Evolutionary conservation across 2,888 invertebrate species (phyloP).

Genomic region (Drosophila yooni): DNA sequence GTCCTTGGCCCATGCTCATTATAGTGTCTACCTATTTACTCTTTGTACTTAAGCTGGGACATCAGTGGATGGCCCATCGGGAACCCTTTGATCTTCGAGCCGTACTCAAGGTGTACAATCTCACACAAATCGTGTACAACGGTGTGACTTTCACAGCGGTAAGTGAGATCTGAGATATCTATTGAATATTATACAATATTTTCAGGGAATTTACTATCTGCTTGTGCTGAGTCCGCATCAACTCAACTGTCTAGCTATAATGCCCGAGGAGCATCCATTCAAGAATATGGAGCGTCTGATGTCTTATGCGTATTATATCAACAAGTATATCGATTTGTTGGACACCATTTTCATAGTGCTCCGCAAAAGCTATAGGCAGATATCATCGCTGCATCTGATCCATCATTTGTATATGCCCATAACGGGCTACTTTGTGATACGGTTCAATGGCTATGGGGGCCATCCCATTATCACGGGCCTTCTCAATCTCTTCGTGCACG

Average conservation of each 20-base stretch:
- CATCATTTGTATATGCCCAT: conserved; percentile 62
- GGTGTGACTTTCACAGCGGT: conserved; percentile 28
- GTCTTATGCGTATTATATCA: conserved; percentile 58
- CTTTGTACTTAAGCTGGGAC: conserved; percentile 54
- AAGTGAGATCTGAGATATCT: conserved; percentile 10
- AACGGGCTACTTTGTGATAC: conserved; percentile 37
- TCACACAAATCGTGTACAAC: conserved; percentile 50
- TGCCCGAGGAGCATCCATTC: conserved; percentile 37
- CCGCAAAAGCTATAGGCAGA: conserved; percentile 58
- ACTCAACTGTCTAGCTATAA: conserved; percentile 16
- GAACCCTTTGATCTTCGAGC: conserved; percentile 39
- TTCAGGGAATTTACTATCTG: conserved; percentile 32
- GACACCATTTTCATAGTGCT: conserved; percentile 66
- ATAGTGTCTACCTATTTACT: conserved; percentile 40
- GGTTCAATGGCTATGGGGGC: conserved; percentile 57
- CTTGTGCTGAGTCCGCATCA: conserved; percentile 4
- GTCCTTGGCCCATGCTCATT: conserved; percentile 40
- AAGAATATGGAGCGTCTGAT: conserved; percentile 53
- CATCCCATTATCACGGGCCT: conserved; percentile 50
- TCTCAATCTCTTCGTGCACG: conserved; percentile 56
- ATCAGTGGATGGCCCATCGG: conserved; percentile 36
- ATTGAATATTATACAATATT: not conserved
- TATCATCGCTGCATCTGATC: conserved; percentile 50
- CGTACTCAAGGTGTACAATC: conserved; percentile 43
- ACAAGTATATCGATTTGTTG: conserved; percentile 55